These are phyloP conservation scores for Porites cylindrica DNA, from an alignment of 92 coral and sea anemone genomes.

Conservation along the genomic window DNA sequence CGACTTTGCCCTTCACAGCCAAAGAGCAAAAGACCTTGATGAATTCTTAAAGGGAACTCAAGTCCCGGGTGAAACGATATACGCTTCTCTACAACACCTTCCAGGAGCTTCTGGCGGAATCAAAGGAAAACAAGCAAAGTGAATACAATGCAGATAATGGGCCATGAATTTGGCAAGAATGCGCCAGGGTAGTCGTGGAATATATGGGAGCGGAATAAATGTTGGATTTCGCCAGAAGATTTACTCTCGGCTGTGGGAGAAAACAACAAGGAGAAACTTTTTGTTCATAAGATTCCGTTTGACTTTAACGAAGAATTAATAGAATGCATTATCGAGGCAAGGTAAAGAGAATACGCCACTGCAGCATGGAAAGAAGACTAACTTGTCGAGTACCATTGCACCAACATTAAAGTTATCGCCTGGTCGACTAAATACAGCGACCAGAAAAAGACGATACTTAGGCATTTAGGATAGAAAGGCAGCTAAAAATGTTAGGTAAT, in stretches of 20 bases:
- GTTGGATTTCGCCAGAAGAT: slow-evolving; percentile 36
- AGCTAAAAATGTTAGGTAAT: too few relatives aligned
- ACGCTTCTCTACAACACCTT: slow-evolving; percentile 16
- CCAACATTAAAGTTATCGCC: too few relatives aligned
- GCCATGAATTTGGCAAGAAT: background rate
- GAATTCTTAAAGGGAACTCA: background rate
- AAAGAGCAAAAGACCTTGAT: background rate
- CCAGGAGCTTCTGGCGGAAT: slow-evolving; percentile 30
- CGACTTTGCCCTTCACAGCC: background rate
- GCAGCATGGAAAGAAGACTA: background rate
- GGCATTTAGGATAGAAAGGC: too few relatives aligned
- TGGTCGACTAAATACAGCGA: too few relatives aligned
- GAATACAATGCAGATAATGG: background rate
- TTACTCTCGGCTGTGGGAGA: slow-evolving; percentile 38
- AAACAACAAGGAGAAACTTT: background rate
- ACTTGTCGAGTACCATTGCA: background rate
- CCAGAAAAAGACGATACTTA: too few relatives aligned
- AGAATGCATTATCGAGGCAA: background rate
- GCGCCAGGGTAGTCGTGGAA: slow-evolving; percentile 6
- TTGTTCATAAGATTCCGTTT: background rate
- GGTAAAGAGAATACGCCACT: background rate
- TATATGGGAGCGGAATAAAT: slow-evolving; percentile 17
- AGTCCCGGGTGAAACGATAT: slow-evolving; percentile 11
- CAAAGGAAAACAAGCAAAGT: background rate
- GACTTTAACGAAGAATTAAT: background rate